Base-by-base conservation (phyloP, 2,113 vertebrate species). In the Hippopotamus amphibius region DNA sequence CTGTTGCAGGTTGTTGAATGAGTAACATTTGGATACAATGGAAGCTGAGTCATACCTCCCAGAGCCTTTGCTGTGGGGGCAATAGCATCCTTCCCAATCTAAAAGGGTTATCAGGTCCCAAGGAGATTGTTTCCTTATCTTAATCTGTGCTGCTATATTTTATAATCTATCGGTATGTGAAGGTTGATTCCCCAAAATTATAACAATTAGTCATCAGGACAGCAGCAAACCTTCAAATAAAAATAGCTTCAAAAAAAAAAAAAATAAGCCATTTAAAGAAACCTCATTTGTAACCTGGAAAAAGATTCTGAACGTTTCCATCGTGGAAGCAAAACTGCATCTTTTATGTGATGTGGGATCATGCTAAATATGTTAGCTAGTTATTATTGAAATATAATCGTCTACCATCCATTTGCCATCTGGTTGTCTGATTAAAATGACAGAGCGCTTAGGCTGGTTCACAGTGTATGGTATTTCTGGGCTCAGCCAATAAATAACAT, bases 251-350 rank as follows among this genome's bases (percentile, higher is more conserved):
- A 37, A 37, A 37, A 37, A 37, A 63, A 76, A 72, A 88, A 94
- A 77, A 19, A 7, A 94, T 77, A 15, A 7, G 5, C 16, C 24
- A 15, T 33, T 72, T 76, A 65, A 85, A 84, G 63, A 77, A 90
- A 66, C 3, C 24, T 90, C 37, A 80, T n/a, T 92, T 89, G 69
- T 21, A 80, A 50, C 11, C 57, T 76, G n/a, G 33, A 79, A 65
- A 65, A 93, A 50, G 43, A 50, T 14, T 68, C 50, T 72, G 61
- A 65, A 57, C 89, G 30, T 30, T 55, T 96, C 66, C 19, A 66
- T 0, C 12, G 30, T 65, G 16, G 12, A 91, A 90, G 22, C 30
- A 79, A 77, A 95, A 82, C 2, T 33, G 59, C 80, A 14, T 93
- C 43, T 82, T 61, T 88, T 53, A 15, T 41, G 26, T 50, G 33